phyloP scores from a whole-genome alignment of 2,113 vertebrate genomes.

The Neomonachus schauinslandi region DNA sequence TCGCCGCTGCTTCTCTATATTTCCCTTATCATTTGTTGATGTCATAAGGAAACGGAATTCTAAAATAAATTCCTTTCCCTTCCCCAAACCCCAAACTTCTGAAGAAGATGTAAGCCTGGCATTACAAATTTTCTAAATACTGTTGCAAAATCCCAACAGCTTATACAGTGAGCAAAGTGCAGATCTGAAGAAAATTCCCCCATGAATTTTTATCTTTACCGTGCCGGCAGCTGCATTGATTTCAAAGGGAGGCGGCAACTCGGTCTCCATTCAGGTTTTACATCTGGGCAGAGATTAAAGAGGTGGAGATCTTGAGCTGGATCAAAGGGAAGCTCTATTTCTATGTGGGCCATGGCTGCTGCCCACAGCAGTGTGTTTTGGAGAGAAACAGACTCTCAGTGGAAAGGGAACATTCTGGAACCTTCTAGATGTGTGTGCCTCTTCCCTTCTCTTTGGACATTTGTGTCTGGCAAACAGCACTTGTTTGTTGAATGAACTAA shows the following conservation, averaged over 20 bases:
- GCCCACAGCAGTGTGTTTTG: not conserved
- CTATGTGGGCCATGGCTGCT: too few species aligned
- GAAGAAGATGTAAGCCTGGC: not conserved
- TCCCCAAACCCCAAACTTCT: not conserved
- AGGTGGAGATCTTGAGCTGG: not conserved
- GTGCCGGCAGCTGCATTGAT: accelerated
- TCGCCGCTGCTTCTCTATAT: accelerated
- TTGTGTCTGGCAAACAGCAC: not conserved
- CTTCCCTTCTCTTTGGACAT: not conserved
- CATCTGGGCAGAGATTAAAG: slow-evolving; percentile 15
- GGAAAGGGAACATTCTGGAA: slow-evolving; percentile 20
- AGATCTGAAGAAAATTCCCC: not conserved
- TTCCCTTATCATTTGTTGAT: not conserved
- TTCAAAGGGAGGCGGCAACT: not conserved
- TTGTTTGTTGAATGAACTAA: not conserved
- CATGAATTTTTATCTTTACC: not conserved
- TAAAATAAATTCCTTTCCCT: not conserved
- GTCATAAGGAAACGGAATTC: not conserved
- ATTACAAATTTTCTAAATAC: not conserved
- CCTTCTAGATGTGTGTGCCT: not conserved
- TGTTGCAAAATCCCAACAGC: not conserved
- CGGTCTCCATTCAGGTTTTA: not conserved
- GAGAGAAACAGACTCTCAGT: not conserved
- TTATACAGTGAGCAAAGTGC: not conserved
- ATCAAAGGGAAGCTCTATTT: not conserved